Evolutionary conservation across 2,888 invertebrate species (phyloP), one percentile per base, ranked within the genome.

Genomic region (Ornithoptera priamus): DNA sequence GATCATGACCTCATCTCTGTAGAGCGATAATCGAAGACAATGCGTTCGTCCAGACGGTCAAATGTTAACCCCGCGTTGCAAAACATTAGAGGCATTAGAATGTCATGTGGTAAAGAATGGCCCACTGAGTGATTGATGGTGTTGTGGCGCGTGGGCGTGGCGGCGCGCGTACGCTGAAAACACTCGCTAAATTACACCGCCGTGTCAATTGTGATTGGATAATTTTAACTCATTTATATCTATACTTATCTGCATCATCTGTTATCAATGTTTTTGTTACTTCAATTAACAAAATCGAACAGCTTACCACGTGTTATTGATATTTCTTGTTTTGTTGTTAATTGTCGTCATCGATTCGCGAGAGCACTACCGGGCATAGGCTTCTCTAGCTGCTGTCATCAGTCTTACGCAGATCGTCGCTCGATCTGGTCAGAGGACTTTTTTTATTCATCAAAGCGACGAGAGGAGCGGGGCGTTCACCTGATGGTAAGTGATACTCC

Each of bases 61-160:
- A 83, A 84, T 81, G 83, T 84, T 83, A 83, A 79, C 82, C 80
- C 82, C 78, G 78, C 81, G 72, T 82, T 84, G 81, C 85, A 80
- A 86, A 85, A 87, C 82, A 85, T 80, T 78, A 78, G 78, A 80
- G 80, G 83, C 85, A 90, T 90, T 89, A 90, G 86, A 87, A 85
- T 84, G 90, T 89, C 90, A 86, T 83, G 83, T 80, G 84, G 82
- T 85, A 87, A 87, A 84, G 82, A 83, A 85, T 83, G 81, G 85
- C 81, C 79, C 79, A 79, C 78, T 74, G 78, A 73, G 78, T 89
- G 92, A 91, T 90, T 89, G 90, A 90, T 91, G 81, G 84, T 78
- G 75, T 69, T 72, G 73, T 69, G 70, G 73, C 71, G 71, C 72
- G 67, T 64, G 71, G 71, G 73, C 78, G 85, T 82, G 88, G 87